Evolutionary conservation across 2,797 vertebrate genomes (phyloP).

Genomic region (Adrianichthys oophorus): DNA sequence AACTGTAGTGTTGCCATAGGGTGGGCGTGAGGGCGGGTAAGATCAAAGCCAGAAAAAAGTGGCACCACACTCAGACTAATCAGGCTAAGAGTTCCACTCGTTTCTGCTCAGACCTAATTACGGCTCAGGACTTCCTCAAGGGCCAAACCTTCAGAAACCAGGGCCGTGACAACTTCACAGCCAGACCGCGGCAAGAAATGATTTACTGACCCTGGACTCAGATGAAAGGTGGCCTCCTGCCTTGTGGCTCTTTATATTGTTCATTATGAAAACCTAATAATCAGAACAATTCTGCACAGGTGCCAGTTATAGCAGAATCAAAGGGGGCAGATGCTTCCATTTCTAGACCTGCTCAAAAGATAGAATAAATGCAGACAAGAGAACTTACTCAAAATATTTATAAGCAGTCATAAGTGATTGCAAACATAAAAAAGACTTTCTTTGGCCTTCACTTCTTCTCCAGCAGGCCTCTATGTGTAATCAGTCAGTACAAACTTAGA

Average conservation of each 20-base stretch:
- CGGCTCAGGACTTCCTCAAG: constrained; percentile 52
- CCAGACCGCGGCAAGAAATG: constrained; percentile 50
- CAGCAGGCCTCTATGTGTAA: constrained; percentile 32
- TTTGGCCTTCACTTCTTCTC: constrained; percentile 41
- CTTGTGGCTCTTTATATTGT: constrained; percentile 43
- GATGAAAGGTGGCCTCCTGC: constrained; percentile 62
- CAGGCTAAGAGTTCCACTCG: constrained; percentile 64
- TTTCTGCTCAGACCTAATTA: constrained; percentile 67
- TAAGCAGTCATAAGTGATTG: constrained; percentile 18
- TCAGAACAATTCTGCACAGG: constrained; percentile 32
- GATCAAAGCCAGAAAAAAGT: constrained; percentile 43
- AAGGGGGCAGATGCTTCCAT: constrained; percentile 41
- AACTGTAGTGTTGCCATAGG: constrained; percentile 40
- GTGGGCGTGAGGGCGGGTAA: not conserved
- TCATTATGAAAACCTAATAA: constrained; percentile 48
- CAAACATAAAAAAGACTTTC: constrained; percentile 51
- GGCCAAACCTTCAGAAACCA: constrained; percentile 58
- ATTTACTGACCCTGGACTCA: constrained; percentile 51
- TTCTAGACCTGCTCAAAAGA: constrained; percentile 34
- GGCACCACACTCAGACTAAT: constrained; percentile 65
- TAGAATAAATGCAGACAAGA: constrained; percentile 27
- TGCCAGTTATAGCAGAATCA: constrained; percentile 46
- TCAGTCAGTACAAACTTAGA: constrained; percentile 11
- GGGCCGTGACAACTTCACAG: constrained; percentile 53
- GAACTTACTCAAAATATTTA: constrained; percentile 45